These are phyloP conservation scores for Gobiocypris rarus DNA, from an alignment of 2,113 vertebrate species.

Conservation along the genomic window DNA sequence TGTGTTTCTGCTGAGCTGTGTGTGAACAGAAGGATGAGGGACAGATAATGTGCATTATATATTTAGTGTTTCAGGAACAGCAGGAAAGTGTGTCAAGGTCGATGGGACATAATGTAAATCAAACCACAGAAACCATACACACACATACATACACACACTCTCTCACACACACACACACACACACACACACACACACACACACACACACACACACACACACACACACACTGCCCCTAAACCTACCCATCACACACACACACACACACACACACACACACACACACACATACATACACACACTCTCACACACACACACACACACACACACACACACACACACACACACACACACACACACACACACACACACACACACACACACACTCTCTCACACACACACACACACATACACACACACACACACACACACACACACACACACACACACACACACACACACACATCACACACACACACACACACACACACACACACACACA, in stretches of 20 bases:
- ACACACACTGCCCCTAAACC: neutral
- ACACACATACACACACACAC: no score
- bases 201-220: neutral
- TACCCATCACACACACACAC: no score
- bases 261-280: no score
- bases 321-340: neutral
- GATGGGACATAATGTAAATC: neutral
- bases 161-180: neutral
- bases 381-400: no score
- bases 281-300: no score
- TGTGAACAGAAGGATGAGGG: neutral
- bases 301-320: no score
- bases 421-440: neutral
- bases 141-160: neutral
- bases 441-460: neutral
- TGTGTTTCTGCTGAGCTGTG: neutral
- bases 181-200: neutral
- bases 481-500: neutral
- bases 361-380: no score
- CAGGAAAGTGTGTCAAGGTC: conserved; percentile 2
- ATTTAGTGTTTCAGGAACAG: conserved; percentile 18
- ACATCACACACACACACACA: conserved; percentile 1
- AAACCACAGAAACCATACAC: neutral
- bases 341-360: no score
- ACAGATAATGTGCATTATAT: neutral